Base-by-base conservation (phyloP, 2,888 invertebrate species). In the Caenorhabditis sp. region DNA sequence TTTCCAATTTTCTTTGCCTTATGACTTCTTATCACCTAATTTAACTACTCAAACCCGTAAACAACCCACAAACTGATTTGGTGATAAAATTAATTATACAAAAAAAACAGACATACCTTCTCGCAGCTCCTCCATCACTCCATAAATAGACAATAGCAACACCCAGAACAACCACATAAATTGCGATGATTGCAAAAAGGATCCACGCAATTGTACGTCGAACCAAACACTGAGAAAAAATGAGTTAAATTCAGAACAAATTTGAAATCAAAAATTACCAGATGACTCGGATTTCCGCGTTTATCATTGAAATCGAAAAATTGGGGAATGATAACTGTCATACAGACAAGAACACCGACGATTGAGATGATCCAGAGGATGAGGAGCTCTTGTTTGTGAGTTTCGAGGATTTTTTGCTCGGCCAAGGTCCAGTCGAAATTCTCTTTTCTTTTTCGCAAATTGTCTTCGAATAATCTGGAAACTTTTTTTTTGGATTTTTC, bases 261-360 rank as follows among this genome's bases (percentile, higher is more conserved):
- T 50, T 50, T 50, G 4, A 4, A 27, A 8, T 57, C 31, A 43
- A n/a, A 63, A 61, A 74, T 63, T 24, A 84, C 84, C 71, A 84
- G 60, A 61, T 84, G 84, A 58, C 81, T 76, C 21, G 82, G 81
- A 63, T 80, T 79, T 43, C 83, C 85, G n/a, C 78, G 66, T 23
- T 68, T 62, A 54, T 85, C 81, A 55, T 85, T 84, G 66, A 82
- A 79, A 57, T 80, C 83, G 68, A 83, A 85, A 64, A 85, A 85
- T 60, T 85, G 84, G n/a, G 85, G 84, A 24, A 85, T 82, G 57
- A 83, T 81, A 26, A 83, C 68, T 17, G 84, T 55, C 82, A 85
- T 84, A 19, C 80, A 75, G n/a, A 79, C 62, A 8, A 83, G 64
- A 27, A 85, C 82, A 24, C 77, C 78, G 14, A 82, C 57, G 19